A percentile compares a stretch with the other conserved stretches of the same genome.
These are phyloP conservation scores for Lasioglossum marginatum DNA, from an alignment of 2,888 invertebrate species.

Conservation along the genomic window DNA sequence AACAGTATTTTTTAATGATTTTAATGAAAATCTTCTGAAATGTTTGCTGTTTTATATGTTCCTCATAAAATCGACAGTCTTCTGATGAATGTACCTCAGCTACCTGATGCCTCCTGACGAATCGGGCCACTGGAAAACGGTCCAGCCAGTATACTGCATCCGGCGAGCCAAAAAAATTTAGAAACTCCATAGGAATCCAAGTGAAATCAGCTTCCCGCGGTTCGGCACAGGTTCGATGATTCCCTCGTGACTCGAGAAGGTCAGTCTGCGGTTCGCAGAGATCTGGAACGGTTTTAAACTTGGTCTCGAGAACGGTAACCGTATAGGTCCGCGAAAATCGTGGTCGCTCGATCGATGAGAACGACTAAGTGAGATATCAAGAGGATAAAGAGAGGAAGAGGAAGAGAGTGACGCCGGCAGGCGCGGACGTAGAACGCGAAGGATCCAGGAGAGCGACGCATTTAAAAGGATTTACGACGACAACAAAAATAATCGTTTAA, in stretches of 20 bases:
- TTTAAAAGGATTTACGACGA: conserved; percentile 78
- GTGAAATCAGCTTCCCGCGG: conserved; percentile 41
- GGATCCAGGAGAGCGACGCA: conserved; percentile 71
- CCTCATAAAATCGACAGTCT: not conserved
- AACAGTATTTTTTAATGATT: too few relatives aligned
- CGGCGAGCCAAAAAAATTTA: conserved; percentile 20
- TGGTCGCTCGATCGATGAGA: conserved; percentile 57
- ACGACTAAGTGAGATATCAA: conserved; percentile 76
- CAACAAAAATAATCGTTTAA: conserved; percentile 78
- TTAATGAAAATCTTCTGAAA: not conserved
- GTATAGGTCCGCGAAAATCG: conserved; percentile 22
- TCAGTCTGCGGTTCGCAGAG: conserved; percentile 12
- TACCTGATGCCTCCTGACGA: not conserved
- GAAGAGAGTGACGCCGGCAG: conserved; percentile 52
- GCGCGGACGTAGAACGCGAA: conserved; percentile 66
- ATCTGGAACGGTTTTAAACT: not conserved
- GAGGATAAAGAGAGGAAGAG: conserved; percentile 17
- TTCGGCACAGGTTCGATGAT: not conserved
- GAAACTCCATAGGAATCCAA: conserved; percentile 46
- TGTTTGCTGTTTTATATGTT: not conserved
- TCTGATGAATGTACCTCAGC: not conserved
- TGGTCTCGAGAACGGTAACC: not conserved
- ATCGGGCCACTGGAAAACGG: not conserved
- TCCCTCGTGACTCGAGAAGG: not conserved
- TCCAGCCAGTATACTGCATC: too few relatives aligned